These are phyloP conservation scores for Alectura lathami DNA, from an alignment of 2,113 vertebrate species.

Conservation along the genomic window DNA sequence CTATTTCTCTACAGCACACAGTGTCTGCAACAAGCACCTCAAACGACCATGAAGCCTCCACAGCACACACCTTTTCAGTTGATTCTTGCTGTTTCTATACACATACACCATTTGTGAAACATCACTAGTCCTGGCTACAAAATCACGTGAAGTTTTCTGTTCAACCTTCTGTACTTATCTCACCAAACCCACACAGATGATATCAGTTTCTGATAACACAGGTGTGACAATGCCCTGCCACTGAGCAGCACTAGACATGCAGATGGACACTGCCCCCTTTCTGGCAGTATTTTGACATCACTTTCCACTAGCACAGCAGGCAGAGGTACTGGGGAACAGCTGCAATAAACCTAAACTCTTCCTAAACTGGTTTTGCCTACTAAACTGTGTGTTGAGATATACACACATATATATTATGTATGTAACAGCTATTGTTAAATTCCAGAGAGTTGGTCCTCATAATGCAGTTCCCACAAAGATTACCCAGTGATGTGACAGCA, in stretches of 20 bases:
- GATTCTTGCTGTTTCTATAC: not conserved
- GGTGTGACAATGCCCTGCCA: not conserved
- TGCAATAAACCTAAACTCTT: not conserved
- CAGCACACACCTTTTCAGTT: not conserved
- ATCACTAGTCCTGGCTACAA: not conserved
- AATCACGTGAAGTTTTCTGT: not conserved
- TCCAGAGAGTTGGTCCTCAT: not conserved
- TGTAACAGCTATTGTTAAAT: not conserved
- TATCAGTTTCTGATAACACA: conserved; percentile 4
- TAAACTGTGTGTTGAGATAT: not conserved
- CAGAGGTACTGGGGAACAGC: not conserved
- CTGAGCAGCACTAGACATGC: not conserved
- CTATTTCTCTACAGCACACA: not conserved
- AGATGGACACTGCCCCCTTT: conserved; percentile 21
- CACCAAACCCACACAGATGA: not conserved
- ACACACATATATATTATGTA: not conserved
- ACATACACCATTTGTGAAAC: not conserved
- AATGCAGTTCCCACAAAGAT: not conserved
- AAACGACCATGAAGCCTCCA: not conserved
- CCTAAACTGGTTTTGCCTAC: not conserved
- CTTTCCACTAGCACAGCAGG: accelerated
- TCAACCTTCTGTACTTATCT: not conserved
- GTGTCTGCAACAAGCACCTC: not conserved
- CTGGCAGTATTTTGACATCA: accelerated
- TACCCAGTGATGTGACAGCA: not conserved